Evolutionary conservation across 1,140 invertebrate species (phyloP), one percentile per base, ranked within the genome.

Genomic region (Pristionchus pacificus): DNA sequence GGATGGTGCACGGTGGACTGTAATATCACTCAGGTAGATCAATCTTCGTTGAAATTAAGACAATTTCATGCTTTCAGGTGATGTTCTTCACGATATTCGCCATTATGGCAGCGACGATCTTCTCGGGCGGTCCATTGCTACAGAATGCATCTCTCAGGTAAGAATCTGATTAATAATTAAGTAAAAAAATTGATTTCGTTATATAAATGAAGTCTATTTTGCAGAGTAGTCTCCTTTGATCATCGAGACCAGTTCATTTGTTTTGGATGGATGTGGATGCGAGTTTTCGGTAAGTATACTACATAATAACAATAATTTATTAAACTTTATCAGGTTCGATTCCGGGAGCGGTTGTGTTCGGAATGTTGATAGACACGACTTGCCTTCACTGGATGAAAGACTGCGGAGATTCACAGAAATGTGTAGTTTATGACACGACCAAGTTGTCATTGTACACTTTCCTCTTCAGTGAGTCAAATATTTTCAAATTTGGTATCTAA

Each of bases 201-300:
- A 6, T 49, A 49, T 49, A 10, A 19, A 49, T 49, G 15, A 19
- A 24, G 2, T 10, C 6, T 10, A 19, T 24, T 14, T 2, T 66
- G 3, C 38, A 66, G 70, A 66, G 63, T 72, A 49, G 70, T 72
- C 6, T 58, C 64, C 2, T 64, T 59, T 25, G 55, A 72, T 1
- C 70, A 72, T 57, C 63, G 70, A 0, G 70, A 72, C 29, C 63
- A 59, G 13, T 72, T 65, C 70, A 72, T 64, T 19, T 72, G 70
- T 28, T 72, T 72, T 55, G 63, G 62, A 10, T 72, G 70, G 70
- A 14, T 72, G 10, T 72, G 62, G 63, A 72, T 72, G 70, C 29
- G 70, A 30, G 60, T 58, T 14, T 59, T 72, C 6, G 70, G 70
- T 31, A 6, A 49, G 38, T 49, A 6, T 19, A 19, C 38, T 49